These are phyloP conservation scores for Drosophila falleni DNA, from an alignment of 2,888 invertebrate species.

Conservation along the genomic window DNA sequence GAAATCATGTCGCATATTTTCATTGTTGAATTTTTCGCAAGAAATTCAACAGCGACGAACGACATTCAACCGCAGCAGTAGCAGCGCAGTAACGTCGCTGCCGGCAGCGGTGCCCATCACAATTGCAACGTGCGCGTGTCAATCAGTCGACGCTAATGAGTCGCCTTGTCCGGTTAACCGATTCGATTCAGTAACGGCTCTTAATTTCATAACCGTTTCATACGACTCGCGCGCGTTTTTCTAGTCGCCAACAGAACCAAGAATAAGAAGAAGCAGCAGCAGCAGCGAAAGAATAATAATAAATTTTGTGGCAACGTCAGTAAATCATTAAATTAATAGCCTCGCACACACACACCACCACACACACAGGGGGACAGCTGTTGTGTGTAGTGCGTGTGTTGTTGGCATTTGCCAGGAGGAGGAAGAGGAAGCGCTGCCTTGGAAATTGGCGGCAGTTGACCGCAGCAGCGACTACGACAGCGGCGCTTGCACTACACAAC, in stretches of 20 bases:
- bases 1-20: conserved; percentile 83
- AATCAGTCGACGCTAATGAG: conserved; percentile 62
- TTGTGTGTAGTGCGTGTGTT: conserved; percentile 46
- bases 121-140: conserved; percentile 59
- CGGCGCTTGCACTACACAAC: conserved; percentile 45
- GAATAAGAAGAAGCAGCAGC: conserved; percentile 19
- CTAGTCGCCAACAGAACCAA: conserved; percentile 42
- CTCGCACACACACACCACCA: conserved; percentile 39
- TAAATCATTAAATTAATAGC: conserved; percentile 82
- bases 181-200: conserved; percentile 22
- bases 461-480: conserved; percentile 55
- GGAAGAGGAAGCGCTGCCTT: conserved; percentile 44
- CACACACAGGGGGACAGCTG: conserved; percentile 48
- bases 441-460: conserved; percentile 78
- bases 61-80: conserved; percentile 33
- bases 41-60: conserved; percentile 56
- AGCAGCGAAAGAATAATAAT: conserved; percentile 53
- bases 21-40: conserved; percentile 69
- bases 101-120: conserved; percentile 51
- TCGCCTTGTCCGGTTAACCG: conserved; percentile 46
- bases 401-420: conserved; percentile 42
- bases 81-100: conserved; percentile 44
- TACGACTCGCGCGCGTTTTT: conserved; percentile 43
- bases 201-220: conserved; percentile 25
- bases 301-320: conserved; percentile 73